Evolutionary conservation across 2,888 invertebrate genomes (phyloP), one percentile per base, ranked within the genome.

Genomic region (Digitonthophagus gazella): DNA sequence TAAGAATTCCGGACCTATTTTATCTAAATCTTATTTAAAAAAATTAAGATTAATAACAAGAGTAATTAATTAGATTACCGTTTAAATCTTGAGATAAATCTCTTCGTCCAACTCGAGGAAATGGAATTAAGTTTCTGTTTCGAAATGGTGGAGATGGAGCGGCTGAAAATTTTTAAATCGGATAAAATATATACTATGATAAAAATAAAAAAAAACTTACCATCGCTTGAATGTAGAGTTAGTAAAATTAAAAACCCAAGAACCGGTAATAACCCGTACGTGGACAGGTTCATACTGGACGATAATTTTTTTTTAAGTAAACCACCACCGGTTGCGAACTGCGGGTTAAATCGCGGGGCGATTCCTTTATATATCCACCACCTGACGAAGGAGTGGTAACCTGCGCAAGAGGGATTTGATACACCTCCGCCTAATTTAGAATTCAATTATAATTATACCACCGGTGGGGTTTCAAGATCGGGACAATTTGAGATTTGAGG

Each of bases 71-170:
- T 44, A 1, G 11, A 44, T 44, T 44, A 44, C 28, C 28, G 3
- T 2, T 44, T 44, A 11, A 11, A 8, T 44, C 11, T 44, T 44
- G 8, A 8, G 28, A 11, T 3, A 44, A n/a, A 44, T 70, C 84
- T 19, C 78, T 77, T 57, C 84, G 81, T 3, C 85, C 85, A 3
- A 84, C 82, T 3, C 85, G 80, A 15, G 85, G 85, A 71, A 84
- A 85, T 2, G 84, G 80, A 66, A 84, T 80, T 65, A 85, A 72
- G n/a, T 68, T 18, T 61, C 18, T 3, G 18, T 61, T 18, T 18
- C 19, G 18, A 20, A n/a, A 61, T 5, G 18, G n/a, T n/a, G 18
- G 8, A 18, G 11, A 19, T 5, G 61, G 61, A 61, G 61, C 61
- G 3, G 19, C 61, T 61, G 57, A 4, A 57, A 57, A 57, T 57